These are phyloP conservation scores for Phoxinus phoxinus DNA, from an alignment of 2,113 vertebrate genomes.

Conservation along the genomic window DNA sequence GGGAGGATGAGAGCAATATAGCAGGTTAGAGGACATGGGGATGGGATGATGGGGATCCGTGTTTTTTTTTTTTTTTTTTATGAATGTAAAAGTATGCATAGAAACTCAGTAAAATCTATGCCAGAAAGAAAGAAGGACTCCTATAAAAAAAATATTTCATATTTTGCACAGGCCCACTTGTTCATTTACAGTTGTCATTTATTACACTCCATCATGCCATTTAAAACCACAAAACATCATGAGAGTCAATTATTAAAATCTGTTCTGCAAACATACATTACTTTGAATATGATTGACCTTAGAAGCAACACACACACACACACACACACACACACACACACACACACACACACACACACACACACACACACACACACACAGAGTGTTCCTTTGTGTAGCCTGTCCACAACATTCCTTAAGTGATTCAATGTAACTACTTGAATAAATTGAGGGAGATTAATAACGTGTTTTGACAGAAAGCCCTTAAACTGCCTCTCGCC, in stretches of 20 bases:
- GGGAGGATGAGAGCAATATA: neutral
- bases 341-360: neutral
- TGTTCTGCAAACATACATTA: neutral
- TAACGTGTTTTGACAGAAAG: slow-evolving; percentile 53
- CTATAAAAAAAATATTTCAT: neutral
- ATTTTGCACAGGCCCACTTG: neutral
- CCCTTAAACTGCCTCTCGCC: slow-evolving; percentile 40
- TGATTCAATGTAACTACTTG: slow-evolving; percentile 33
- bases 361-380: slow-evolving; percentile 11
- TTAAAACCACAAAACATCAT: neutral
- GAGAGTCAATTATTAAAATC: neutral
- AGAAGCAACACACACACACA: neutral
- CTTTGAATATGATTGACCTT: neutral
- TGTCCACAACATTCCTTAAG: slow-evolving; percentile 12
- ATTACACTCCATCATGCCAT: neutral
- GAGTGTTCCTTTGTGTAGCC: slow-evolving; percentile 19
- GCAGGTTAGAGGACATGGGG: neutral
- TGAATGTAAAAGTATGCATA: neutral
- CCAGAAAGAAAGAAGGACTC: neutral
- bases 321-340: neutral
- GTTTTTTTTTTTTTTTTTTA: neutral
- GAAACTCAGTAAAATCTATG: neutral
- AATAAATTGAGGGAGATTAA: slow-evolving; percentile 37
- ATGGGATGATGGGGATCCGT: slow-evolving; percentile 32
- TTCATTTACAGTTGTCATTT: neutral